A percentile compares a stretch with the other conserved stretches of the same genome.
Conservation (phyloP, 1,140 invertebrate genomes). For the Drosophila kurseongensis region DNA sequence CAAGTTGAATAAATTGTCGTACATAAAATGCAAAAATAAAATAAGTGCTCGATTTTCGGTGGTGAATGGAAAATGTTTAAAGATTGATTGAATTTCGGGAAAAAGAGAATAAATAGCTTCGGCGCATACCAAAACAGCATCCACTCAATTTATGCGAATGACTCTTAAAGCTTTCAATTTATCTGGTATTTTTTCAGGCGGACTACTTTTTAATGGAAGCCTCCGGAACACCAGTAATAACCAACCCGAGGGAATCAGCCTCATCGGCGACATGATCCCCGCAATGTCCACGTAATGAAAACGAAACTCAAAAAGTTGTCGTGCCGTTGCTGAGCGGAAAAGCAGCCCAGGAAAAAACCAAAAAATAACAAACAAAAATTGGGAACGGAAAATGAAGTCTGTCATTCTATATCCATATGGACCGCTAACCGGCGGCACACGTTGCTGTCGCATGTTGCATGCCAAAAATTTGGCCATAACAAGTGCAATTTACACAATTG, state of each 20-base stretch:
- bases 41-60: constrained; percentile 21
- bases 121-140: background rate
- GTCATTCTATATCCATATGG: constrained; percentile 85
- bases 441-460: constrained; percentile 87
- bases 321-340: constrained; percentile 29
- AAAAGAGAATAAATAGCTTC: constrained; percentile 21
- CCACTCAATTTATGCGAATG: constrained; percentile 40
- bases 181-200: constrained; percentile 51
- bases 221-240: constrained; percentile 19
- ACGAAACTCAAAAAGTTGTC: constrained; percentile 51
- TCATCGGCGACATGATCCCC: constrained; percentile 28
- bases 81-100: constrained; percentile 47
- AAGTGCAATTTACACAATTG: constrained; percentile 88
- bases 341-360: constrained; percentile 8
- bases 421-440: constrained; percentile 82
- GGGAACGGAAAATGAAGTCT: constrained; percentile 85
- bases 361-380: constrained; percentile 15
- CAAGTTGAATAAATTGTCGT: constrained; percentile 26
- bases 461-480: constrained; percentile 88
- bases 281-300: constrained; percentile 69
- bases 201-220: constrained; percentile 41
- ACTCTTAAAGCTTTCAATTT: constrained; percentile 57
- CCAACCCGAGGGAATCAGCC: constrained; percentile 4
- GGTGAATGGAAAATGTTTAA: constrained; percentile 40
- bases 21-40: constrained; percentile 15